Percentiles rank a stretch among this genome's conserved stretches.
Conservation (phyloP, 2,797 vertebrate genomes). For the Danio aesculapii region DNA sequence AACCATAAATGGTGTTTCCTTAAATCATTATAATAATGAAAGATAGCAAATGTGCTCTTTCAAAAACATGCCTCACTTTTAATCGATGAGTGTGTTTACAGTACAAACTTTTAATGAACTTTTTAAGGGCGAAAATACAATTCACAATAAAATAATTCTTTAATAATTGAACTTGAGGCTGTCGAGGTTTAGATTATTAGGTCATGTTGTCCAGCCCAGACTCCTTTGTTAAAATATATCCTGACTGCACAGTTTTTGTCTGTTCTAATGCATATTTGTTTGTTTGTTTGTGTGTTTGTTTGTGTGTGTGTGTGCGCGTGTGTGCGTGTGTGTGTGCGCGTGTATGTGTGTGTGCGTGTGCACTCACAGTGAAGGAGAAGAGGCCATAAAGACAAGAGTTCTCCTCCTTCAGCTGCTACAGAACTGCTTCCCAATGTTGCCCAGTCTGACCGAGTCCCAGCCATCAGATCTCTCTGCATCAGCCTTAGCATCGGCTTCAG, state of each 20-base stretch:
- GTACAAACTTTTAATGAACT: no score
- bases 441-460: constrained; percentile 72
- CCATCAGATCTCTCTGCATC: constrained; percentile 61
- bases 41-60: no score
- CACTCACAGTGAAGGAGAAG: constrained; percentile 79
- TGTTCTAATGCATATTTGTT: background rate
- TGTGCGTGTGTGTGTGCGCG: background rate
- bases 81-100: no score
- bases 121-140: no score
- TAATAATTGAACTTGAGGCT: no score
- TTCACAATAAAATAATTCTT: no score
- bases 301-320: background rate
- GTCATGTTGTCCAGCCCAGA: no score
- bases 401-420: constrained; percentile 92
- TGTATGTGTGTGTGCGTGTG: background rate
- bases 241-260: background rate
- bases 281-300: background rate
- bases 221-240: background rate
- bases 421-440: constrained; percentile 91
- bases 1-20: no score
- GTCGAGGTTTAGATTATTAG: no score
- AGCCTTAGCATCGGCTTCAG: constrained; percentile 42
- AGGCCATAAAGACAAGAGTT: constrained; percentile 88
- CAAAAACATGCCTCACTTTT: no score
- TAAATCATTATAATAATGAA: no score